These are phyloP conservation scores for Centruroides sculpturatus DNA, from an alignment of 1,140 invertebrate genomes.

Conservation along the genomic window DNA sequence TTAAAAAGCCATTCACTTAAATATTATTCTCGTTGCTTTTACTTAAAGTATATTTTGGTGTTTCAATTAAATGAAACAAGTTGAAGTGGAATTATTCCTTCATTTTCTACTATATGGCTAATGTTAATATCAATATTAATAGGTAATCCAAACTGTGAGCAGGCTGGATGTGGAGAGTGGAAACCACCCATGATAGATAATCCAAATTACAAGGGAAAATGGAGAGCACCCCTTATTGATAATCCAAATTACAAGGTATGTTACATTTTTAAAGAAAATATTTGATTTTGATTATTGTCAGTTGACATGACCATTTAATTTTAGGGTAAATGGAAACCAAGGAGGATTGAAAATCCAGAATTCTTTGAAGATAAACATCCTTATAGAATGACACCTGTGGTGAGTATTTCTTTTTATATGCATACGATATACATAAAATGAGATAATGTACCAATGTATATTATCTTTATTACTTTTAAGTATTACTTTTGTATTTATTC, in stretches of 20 bases:
- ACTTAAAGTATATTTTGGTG: no score
- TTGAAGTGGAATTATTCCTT: no score
- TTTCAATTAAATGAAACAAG: no score
- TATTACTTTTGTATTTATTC: no score
- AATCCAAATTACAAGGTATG: slow-evolving; percentile 78
- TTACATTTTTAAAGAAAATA: not conserved
- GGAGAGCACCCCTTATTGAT: slow-evolving; percentile 74
- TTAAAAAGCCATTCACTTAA: no score
- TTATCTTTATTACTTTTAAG: no score
- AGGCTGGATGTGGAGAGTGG: slow-evolving; percentile 85
- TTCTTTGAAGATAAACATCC: slow-evolving; percentile 85
- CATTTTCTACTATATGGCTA: no score
- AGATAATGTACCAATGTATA: no score
- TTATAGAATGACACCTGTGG: slow-evolving; percentile 77
- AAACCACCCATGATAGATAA: slow-evolving; percentile 71
- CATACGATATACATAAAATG: no score
- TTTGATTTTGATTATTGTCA: no score
- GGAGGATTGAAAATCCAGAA: slow-evolving; percentile 72
- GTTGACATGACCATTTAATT: not conserved
- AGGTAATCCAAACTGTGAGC: slow-evolving; percentile 73
- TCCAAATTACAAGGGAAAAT: slow-evolving; percentile 81
- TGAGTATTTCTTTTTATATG: slow-evolving; percentile 39
- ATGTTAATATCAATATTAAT: not conserved
- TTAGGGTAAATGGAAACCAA: slow-evolving; percentile 76
- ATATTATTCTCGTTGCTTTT: no score